A percentile compares a stretch with the other conserved stretches of the same genome.
These are phyloP conservation scores for Drosophila stalkeri DNA, from an alignment of 2,888 invertebrate genomes.

Conservation along the genomic window DNA sequence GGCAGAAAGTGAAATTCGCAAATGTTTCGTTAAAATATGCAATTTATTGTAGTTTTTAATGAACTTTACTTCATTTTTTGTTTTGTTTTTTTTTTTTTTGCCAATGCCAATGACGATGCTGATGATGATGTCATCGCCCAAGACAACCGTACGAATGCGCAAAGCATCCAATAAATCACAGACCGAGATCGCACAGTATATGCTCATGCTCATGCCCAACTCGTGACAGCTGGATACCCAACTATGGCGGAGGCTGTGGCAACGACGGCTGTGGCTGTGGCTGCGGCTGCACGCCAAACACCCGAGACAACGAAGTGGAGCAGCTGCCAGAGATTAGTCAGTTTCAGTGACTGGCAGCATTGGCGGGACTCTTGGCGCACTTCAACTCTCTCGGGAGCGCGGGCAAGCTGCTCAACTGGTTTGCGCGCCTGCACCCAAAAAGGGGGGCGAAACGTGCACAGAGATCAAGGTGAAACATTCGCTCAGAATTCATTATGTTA, in stretches of 20 bases:
- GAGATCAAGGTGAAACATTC: conserved; percentile 68
- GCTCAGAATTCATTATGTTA: conserved; percentile 19
- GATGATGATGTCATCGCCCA: conserved; percentile 72
- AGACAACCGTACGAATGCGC: conserved; percentile 33
- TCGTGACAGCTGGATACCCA: conserved; percentile 57
- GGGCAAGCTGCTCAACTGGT: conserved; percentile 66
- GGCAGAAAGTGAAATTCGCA: conserved; percentile 44
- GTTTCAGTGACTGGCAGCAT: conserved; percentile 52
- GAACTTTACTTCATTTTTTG: conserved; percentile 22
- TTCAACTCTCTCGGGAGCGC: conserved; percentile 50
- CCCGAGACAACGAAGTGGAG: conserved; percentile 53
- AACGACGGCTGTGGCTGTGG: conserved; percentile 28
- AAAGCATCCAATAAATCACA: conserved; percentile 65
- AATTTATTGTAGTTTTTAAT: conserved; percentile 50
- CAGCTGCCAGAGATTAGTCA: conserved; percentile 80
- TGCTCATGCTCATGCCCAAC: conserved; percentile 40
- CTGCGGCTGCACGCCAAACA: conserved; percentile 42
- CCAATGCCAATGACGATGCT: conserved; percentile 19
- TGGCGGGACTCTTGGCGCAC: conserved; percentile 45
- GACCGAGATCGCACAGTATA: conserved; percentile 53
- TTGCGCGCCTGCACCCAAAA: conserved; percentile 27
- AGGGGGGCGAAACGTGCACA: conserved; percentile 26
- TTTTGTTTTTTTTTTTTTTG: neutral
- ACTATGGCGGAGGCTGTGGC: conserved; percentile 10
- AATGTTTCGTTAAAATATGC: conserved; percentile 39